Conservation (phyloP, 2,797 vertebrate species). For the Protonibea diacanthus region DNA sequence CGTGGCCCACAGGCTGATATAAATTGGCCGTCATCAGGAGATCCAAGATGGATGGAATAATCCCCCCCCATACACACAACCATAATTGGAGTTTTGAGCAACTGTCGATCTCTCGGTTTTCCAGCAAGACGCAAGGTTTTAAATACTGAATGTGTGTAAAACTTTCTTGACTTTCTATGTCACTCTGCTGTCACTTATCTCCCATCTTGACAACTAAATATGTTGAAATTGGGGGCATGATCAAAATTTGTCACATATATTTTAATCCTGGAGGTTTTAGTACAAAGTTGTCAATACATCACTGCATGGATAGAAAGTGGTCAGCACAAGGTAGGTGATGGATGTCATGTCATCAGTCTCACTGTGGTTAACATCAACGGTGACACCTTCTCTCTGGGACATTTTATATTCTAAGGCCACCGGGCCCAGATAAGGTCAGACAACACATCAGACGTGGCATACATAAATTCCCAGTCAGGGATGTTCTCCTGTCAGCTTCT, state of each 20-base stretch:
- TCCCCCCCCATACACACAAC: constrained; percentile 20
- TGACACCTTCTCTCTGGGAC: constrained; percentile 55
- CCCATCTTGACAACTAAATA: constrained; percentile 26
- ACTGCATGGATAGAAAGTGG: constrained; percentile 31
- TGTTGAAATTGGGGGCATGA: constrained; percentile 15
- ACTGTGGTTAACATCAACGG: constrained; percentile 52
- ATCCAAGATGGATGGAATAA: constrained; percentile 67
- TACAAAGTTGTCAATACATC: constrained; percentile 44
- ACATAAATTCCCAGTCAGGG: constrained; percentile 57
- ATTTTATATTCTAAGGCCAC: constrained; percentile 62
- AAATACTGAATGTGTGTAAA: constrained; percentile 32
- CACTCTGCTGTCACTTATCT: constrained; percentile 38
- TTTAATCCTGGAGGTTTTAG: constrained; percentile 39
- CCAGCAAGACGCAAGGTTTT: constrained; percentile 9
- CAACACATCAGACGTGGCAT: constrained; percentile 55
- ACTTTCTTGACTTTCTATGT: constrained; percentile 23
- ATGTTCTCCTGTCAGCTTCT: constrained; percentile 59
- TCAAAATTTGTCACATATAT: constrained; percentile 42
- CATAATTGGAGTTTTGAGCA: constrained; percentile 43
- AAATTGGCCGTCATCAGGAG: constrained; percentile 65
- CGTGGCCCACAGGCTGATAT: constrained; percentile 44
- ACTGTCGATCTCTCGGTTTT: constrained; percentile 32
- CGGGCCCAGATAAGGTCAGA: constrained; percentile 62
- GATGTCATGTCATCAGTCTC: constrained; percentile 56
- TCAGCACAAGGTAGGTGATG: constrained; percentile 53